phyloP scores from a whole-genome alignment of 2,888 invertebrate genomes.

The Eupithecia subfuscata region DNA sequence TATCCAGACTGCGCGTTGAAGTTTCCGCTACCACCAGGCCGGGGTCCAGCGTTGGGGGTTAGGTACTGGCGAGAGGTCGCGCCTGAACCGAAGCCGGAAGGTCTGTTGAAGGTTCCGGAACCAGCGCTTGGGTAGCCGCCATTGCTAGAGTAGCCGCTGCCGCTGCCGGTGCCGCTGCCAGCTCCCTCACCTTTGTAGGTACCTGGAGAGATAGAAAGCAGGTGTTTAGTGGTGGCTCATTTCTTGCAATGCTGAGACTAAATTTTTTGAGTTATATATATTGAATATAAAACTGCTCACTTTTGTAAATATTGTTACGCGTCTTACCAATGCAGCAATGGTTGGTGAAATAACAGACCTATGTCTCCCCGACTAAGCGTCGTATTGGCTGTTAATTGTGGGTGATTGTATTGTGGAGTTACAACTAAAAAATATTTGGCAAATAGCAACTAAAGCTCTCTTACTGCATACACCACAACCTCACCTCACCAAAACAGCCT shows the following conservation, averaged over 20 bases:
- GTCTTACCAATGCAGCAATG: too few relatives aligned
- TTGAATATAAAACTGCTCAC: too few relatives aligned
- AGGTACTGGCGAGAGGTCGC: slow-evolving; percentile 76
- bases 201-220: slow-evolving; percentile 56
- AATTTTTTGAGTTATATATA: background rate
- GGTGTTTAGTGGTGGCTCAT: background rate
- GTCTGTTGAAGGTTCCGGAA: slow-evolving; percentile 35
- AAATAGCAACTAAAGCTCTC: too few relatives aligned
- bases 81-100: slow-evolving; percentile 51
- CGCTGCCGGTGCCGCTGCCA: slow-evolving; percentile 45
- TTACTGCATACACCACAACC: too few relatives aligned
- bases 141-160: slow-evolving; percentile 43
- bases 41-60: slow-evolving; percentile 69
- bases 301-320: too few relatives aligned
- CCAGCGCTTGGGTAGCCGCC: slow-evolving; percentile 31
- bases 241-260: background rate
- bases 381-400: too few relatives aligned
- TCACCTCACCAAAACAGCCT: too few relatives aligned
- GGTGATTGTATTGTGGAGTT: too few relatives aligned
- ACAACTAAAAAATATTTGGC: too few relatives aligned
- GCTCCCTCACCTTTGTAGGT: slow-evolving; percentile 77
- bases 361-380: too few relatives aligned
- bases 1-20: slow-evolving; percentile 78
- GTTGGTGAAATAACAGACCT: too few relatives aligned
- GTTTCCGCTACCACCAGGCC: slow-evolving; percentile 74